phyloP scores from a whole-genome alignment of 2,888 invertebrate species.

The Tryphoninae sp. region DNA sequence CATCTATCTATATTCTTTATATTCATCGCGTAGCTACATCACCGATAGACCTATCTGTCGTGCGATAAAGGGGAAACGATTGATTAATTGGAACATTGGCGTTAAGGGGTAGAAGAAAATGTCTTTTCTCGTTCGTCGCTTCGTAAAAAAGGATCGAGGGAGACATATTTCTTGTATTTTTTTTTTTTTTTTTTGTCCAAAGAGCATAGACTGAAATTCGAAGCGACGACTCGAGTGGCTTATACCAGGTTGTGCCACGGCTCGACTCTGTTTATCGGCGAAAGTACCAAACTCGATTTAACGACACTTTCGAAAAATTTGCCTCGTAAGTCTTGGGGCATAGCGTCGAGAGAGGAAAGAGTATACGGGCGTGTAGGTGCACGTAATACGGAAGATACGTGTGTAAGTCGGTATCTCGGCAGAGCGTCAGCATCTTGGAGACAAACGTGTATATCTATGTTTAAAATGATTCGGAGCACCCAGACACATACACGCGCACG shows the following conservation, averaged over 20 bases:
- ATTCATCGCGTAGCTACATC: no score
- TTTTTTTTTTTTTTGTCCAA: conserved; percentile 20
- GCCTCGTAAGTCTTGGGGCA: conserved; percentile 58
- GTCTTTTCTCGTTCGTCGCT: not conserved
- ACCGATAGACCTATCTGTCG: not conserved
- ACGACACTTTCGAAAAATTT: conserved; percentile 66
- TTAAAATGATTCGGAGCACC: not conserved
- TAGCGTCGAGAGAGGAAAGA: conserved; percentile 7
- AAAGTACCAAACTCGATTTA: conserved; percentile 65
- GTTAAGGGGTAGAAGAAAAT: conserved; percentile 14
- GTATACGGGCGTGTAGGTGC: not conserved
- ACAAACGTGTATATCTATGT: not conserved
- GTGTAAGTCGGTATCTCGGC: not conserved
- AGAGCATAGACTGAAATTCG: conserved; percentile 15
- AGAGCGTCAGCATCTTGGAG: conserved; percentile 11
- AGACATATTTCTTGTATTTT: not conserved
- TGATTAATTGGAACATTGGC: not conserved
- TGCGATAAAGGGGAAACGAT: conserved; percentile 1
- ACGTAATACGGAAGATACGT: not conserved
- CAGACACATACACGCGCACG: not conserved
- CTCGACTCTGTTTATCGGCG: conserved; percentile 59
- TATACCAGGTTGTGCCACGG: conserved; percentile 1
- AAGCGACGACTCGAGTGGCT: not conserved
- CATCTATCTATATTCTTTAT: no score
- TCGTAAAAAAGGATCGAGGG: not conserved